A percentile compares a stretch with the other conserved stretches of the same genome.
Conservation (phyloP, 2,888 invertebrate species). For the Myathropa florea region DNA sequence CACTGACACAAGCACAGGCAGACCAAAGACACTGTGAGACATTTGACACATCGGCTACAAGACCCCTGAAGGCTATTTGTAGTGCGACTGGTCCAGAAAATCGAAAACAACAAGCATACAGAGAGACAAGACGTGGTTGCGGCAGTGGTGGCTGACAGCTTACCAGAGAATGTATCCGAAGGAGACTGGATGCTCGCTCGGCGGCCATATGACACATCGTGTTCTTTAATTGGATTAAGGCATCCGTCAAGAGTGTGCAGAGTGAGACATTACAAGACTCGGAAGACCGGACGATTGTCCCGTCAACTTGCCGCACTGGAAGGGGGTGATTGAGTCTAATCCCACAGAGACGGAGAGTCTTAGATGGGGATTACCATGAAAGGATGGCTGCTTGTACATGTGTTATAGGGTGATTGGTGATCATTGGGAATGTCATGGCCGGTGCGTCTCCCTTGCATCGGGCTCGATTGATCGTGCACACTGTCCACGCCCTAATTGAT, state of each 20-base stretch:
- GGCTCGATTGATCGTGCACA: neutral
- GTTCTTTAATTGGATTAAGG: constrained; percentile 74
- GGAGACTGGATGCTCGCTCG: neutral
- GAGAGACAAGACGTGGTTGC: neutral
- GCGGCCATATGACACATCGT: constrained; percentile 64
- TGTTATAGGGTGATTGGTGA: constrained; percentile 47
- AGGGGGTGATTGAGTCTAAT: constrained; percentile 67
- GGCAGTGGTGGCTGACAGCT: constrained; percentile 51
- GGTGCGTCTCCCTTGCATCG: constrained; percentile 4
- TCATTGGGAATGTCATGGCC: constrained; percentile 55
- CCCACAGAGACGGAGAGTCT: constrained; percentile 47
- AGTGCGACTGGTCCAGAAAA: constrained; percentile 56
- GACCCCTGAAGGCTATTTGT: constrained; percentile 61
- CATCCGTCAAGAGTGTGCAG: constrained; percentile 71
- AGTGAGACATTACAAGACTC: constrained; percentile 62
- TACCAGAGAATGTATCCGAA: constrained; percentile 49
- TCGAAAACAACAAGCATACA: constrained; percentile 27
- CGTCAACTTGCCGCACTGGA: constrained; percentile 60
- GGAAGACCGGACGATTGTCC: constrained; percentile 32
- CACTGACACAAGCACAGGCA: neutral
- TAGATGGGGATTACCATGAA: constrained; percentile 60
- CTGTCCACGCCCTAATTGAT: constrained; percentile 52
- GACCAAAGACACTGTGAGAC: constrained; percentile 46
- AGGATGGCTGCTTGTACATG: constrained; percentile 41
- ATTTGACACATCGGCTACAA: constrained; percentile 64